Conservation (phyloP, 2,888 invertebrate genomes). For the Arrhopalites spinosus region DNA sequence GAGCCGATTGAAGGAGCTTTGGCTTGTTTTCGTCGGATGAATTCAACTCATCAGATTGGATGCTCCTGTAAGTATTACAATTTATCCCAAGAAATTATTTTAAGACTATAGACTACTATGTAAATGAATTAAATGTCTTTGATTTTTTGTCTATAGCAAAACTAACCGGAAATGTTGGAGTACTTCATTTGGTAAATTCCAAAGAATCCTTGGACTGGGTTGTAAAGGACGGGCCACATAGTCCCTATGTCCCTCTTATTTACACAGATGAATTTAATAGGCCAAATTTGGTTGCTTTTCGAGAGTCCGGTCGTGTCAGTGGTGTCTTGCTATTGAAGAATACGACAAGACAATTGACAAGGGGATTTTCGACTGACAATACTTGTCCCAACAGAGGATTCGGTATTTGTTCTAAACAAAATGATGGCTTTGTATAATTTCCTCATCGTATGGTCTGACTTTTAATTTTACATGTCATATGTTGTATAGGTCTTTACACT, state of each 20-base stretch:
- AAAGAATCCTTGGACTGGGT: constrained; percentile 70
- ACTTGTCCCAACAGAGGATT: constrained; percentile 82
- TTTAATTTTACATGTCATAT: not conserved
- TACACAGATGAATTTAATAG: constrained; percentile 68
- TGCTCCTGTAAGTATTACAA: constrained; percentile 79
- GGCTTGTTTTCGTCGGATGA: constrained; percentile 86
- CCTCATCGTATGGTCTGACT: not conserved
- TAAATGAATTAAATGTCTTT: constrained; percentile 34
- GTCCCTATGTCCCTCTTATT: constrained; percentile 79
- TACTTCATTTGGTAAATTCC: constrained; percentile 73
- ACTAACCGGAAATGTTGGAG: constrained; percentile 80
- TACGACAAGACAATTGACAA: constrained; percentile 42
- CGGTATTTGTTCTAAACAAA: constrained; percentile 59
- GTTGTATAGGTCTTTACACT: constrained; percentile 35
- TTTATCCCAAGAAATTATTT: not conserved
- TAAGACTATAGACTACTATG: not conserved
- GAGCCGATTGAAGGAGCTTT: constrained; percentile 71
- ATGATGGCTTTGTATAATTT: not conserved
- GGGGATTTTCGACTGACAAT: constrained; percentile 67
- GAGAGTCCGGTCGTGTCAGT: constrained; percentile 60
- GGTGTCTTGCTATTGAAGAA: constrained; percentile 61
- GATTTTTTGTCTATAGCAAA: constrained; percentile 65
- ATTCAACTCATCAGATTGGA: constrained; percentile 93
- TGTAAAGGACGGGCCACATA: constrained; percentile 70
- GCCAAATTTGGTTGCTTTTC: constrained; percentile 57